phyloP scores from a whole-genome alignment of 2,113 vertebrate genomes.

The Strix uralensis region DNA sequence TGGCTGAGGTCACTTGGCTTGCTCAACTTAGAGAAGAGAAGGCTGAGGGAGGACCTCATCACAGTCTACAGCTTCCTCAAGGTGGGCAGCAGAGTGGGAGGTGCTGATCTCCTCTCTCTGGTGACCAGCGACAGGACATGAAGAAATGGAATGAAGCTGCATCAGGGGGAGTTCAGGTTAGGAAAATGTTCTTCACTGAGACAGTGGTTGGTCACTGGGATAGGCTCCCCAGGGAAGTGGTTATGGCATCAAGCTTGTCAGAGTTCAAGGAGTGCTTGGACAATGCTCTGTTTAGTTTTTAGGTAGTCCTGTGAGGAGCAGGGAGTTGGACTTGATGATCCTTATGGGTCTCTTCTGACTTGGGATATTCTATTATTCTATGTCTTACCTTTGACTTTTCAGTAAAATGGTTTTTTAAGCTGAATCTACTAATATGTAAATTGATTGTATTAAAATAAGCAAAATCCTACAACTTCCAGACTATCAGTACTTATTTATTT shows the following conservation, averaged over 20 bases:
- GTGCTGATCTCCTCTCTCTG: background rate
- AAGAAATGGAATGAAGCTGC: background rate
- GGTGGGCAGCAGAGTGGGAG: too few species aligned
- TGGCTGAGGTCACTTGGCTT: too few species aligned
- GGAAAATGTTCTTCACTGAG: background rate
- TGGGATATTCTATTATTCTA: too few species aligned
- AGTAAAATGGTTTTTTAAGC: background rate
- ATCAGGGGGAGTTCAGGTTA: background rate
- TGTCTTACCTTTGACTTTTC: background rate
- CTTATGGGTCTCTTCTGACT: too few species aligned
- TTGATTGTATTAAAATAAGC: background rate
- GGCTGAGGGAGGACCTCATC: too few species aligned
- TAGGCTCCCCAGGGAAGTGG: background rate
- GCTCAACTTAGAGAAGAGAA: too few species aligned
- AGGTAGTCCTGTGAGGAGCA: too few species aligned
- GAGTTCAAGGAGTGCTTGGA: background rate
- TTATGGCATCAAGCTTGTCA: background rate
- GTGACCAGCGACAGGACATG: accelerated
- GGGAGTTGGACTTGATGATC: too few species aligned
- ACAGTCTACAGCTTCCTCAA: background rate
- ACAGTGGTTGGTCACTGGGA: background rate
- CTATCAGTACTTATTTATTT: background rate
- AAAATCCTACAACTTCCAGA: background rate
- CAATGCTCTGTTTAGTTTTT: accelerated
- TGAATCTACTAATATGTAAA: background rate